Evolutionary conservation across 2,888 invertebrate species (phyloP).

Genomic region (Priocnemis perturbator): DNA sequence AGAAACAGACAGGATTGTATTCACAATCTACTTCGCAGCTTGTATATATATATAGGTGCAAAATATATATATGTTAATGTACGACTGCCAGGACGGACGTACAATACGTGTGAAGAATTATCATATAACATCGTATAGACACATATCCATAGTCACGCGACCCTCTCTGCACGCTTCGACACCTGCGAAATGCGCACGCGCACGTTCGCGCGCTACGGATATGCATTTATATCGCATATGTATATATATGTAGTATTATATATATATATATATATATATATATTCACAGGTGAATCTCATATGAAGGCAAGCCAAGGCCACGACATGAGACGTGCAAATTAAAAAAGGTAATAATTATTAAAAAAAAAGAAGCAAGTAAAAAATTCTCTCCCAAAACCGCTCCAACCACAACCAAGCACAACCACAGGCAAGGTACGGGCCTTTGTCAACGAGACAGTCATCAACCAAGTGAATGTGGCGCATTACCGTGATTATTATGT

Average conservation of each 20-base stretch:
- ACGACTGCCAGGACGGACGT: constrained; percentile 64
- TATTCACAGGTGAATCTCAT: constrained; percentile 70
- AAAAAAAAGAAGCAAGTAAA: constrained; percentile 71
- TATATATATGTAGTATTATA: constrained; percentile 39
- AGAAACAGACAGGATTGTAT: constrained; percentile 46
- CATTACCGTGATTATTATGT: constrained; percentile 73
- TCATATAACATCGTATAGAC: constrained; percentile 49
- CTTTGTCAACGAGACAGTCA: constrained; percentile 73
- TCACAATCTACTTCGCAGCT: constrained; percentile 54
- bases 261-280: constrained; percentile 27
- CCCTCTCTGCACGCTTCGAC: not conserved
- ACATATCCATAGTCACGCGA: constrained; percentile 38
- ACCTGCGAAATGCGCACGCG: not conserved
- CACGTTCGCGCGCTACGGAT: constrained; percentile 36
- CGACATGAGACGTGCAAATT: constrained; percentile 75
- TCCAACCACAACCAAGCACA: constrained; percentile 75
- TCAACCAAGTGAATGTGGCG: constrained; percentile 72
- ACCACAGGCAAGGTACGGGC: constrained; percentile 74
- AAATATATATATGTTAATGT: constrained; percentile 43
- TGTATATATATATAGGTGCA: constrained; percentile 40
- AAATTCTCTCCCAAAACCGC: constrained; percentile 75
- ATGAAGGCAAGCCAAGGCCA: constrained; percentile 75
- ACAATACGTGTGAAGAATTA: constrained; percentile 61
- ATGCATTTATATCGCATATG: constrained; percentile 28
- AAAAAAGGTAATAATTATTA: constrained; percentile 70